A percentile compares a stretch with the other conserved stretches of the same genome.
Evolutionary conservation across 2,113 vertebrate species (phyloP).

Genomic region (Atractosteus spatula): DNA sequence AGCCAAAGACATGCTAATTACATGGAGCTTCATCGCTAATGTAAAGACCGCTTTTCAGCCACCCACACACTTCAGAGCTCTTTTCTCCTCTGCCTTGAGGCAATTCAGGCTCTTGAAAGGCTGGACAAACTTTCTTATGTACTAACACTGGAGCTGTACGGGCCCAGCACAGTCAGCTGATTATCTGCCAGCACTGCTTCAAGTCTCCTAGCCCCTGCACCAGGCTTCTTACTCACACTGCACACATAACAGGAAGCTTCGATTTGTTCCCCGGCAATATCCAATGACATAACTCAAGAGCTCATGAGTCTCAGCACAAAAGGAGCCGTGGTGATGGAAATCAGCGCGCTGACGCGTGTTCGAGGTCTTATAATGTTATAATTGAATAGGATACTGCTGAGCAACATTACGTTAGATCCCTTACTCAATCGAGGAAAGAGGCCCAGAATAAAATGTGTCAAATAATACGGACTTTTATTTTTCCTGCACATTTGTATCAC

Average conservation of each 20-base stretch:
- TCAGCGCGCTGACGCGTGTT: not conserved
- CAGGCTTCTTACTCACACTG: not conserved
- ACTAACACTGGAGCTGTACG: not conserved
- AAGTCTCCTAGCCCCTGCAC: not conserved
- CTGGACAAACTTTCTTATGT: conserved; percentile 31
- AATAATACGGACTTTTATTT: not conserved
- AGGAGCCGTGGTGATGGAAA: not conserved
- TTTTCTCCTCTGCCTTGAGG: conserved; percentile 68
- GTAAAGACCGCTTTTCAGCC: conserved; percentile 74
- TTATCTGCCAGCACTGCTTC: not conserved
- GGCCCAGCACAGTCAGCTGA: not conserved
- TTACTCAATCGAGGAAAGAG: not conserved
- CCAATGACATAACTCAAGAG: not conserved
- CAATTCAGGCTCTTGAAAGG: conserved; percentile 34
- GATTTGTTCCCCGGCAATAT: not conserved
- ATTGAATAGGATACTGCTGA: not conserved
- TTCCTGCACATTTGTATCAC: not conserved
- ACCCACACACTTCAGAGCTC: conserved; percentile 57
- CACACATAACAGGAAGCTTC: not conserved
- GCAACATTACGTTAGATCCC: not conserved
- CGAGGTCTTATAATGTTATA: not conserved
- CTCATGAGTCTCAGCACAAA: not conserved
- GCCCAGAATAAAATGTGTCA: not conserved
- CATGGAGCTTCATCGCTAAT: conserved; percentile 81
- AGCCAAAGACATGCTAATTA: conserved; percentile 86